A percentile compares a stretch with the other conserved stretches of the same genome.
Evolutionary conservation across 2,888 invertebrate genomes (phyloP).

Genomic region (Schizotus pectinicornis): DNA sequence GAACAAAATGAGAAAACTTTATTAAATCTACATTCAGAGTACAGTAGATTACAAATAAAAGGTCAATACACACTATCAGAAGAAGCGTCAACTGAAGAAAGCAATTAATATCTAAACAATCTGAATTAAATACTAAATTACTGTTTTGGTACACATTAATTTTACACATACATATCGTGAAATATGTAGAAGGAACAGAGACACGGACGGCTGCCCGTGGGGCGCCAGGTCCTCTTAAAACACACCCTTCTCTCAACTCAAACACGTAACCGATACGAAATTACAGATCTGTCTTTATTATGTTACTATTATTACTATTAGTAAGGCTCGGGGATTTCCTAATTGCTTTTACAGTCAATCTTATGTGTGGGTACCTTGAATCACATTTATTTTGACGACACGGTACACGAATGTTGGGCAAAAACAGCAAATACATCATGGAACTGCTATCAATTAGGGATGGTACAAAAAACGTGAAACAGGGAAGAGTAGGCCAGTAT

Average conservation of each 20-base stretch:
- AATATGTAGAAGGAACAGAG: conserved; percentile 26
- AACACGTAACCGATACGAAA: not conserved
- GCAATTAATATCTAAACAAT: conserved; percentile 32
- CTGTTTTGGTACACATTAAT: conserved; percentile 36
- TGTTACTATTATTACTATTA: conserved; percentile 36
- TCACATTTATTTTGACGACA: conserved; percentile 32
- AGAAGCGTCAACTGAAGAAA: conserved; percentile 37
- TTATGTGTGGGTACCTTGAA: conserved; percentile 21
- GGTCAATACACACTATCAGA: conserved; percentile 36
- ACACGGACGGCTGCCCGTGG: conserved; percentile 6
- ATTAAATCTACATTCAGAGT: conserved; percentile 43
- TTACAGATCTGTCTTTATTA: conserved; percentile 28
- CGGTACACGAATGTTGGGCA: conserved; percentile 15
- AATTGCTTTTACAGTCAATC: conserved; percentile 40
- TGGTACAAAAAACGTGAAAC: too few relatives aligned
- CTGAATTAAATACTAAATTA: conserved; percentile 35
- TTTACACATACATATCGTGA: conserved; percentile 24
- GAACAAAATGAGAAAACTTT: conserved; percentile 47
- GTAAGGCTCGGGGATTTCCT: conserved; percentile 40
- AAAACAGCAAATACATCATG: conserved; percentile 15
- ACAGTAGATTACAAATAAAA: conserved; percentile 39
- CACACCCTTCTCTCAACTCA: not conserved
- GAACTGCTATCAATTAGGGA: not conserved
- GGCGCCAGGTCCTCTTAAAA: not conserved
- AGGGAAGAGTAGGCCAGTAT: too few relatives aligned